These are phyloP conservation scores for Sisor rabdophorus DNA, from an alignment of 2,113 vertebrate genomes.

Conservation along the genomic window DNA sequence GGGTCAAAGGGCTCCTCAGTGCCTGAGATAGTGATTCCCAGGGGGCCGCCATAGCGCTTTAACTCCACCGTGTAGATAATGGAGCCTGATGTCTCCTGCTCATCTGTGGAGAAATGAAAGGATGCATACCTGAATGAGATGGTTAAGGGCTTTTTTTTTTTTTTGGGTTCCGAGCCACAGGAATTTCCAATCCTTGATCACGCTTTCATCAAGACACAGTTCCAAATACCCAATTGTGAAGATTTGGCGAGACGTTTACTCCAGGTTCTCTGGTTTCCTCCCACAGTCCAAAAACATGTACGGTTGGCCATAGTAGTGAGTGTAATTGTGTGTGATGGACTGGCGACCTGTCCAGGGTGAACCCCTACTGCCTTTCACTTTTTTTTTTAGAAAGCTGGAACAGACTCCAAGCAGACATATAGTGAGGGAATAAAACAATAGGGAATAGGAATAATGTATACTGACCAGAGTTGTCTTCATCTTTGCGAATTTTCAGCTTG, in stretches of 20 bases:
- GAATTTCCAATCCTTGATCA: too few relatives aligned
- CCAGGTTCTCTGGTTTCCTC: too few relatives aligned
- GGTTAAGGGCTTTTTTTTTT: background rate
- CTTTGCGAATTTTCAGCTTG: constrained; percentile 94
- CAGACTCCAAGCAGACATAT: too few relatives aligned
- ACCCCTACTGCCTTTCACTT: too few relatives aligned
- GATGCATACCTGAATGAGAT: background rate
- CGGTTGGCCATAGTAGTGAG: too few relatives aligned
- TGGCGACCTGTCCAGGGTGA: too few relatives aligned
- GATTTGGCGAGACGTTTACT: background rate
- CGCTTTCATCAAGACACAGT: background rate
- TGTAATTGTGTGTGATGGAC: too few relatives aligned
- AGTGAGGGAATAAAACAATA: too few relatives aligned
- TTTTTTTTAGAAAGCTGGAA: too few relatives aligned
- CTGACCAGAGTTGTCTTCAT: constrained; percentile 94
- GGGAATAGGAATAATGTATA: too few relatives aligned
- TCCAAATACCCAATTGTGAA: background rate
- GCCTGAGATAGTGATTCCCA: constrained; percentile 97
- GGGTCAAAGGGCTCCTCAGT: constrained; percentile 97
- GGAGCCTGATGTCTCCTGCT: constrained; percentile 89
- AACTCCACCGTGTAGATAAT: constrained; percentile 96
- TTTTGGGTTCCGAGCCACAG: too few relatives aligned
- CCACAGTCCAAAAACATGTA: too few relatives aligned
- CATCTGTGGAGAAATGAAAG: constrained; percentile 69
- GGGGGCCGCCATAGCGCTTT: constrained; percentile 88